Conservation (phyloP, 2,113 vertebrate genomes). For the Atherinomorus stipes region DNA sequence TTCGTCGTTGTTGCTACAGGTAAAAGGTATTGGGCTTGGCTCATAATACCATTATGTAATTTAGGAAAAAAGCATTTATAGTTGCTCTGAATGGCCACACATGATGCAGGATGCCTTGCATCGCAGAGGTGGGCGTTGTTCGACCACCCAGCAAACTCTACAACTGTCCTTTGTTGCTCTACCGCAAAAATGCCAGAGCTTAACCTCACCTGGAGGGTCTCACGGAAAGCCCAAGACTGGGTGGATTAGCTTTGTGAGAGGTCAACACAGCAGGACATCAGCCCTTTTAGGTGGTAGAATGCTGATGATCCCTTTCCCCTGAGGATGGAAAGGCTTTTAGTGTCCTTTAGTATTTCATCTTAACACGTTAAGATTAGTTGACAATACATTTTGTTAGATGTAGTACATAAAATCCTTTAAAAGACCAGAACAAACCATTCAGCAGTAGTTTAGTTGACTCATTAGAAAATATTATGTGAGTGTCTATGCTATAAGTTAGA, state of each 20-base stretch:
- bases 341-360: no score
- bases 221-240: neutral
- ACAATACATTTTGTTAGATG: no score
- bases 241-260: neutral
- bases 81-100: conserved; percentile 14
- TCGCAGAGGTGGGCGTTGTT: conserved; percentile 20
- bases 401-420: no score
- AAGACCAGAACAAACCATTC: no score
- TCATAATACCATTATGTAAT: no score
- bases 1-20: no score
- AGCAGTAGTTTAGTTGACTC: no score
- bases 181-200: neutral
- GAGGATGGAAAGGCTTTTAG: neutral
- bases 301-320: no score
- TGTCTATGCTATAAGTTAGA: neutral
- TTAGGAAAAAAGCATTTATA: conserved; percentile 3
- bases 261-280: neutral
- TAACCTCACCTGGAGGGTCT: neutral
- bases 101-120: neutral
- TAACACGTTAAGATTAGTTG: no score
- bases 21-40: no score
- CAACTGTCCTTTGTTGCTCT: neutral
- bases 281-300: no score
- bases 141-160: neutral
- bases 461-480: neutral